Evolutionary conservation across 2,113 vertebrate species (phyloP), one percentile per base, ranked within the genome.

Genomic region (Tetrao urogallus): DNA sequence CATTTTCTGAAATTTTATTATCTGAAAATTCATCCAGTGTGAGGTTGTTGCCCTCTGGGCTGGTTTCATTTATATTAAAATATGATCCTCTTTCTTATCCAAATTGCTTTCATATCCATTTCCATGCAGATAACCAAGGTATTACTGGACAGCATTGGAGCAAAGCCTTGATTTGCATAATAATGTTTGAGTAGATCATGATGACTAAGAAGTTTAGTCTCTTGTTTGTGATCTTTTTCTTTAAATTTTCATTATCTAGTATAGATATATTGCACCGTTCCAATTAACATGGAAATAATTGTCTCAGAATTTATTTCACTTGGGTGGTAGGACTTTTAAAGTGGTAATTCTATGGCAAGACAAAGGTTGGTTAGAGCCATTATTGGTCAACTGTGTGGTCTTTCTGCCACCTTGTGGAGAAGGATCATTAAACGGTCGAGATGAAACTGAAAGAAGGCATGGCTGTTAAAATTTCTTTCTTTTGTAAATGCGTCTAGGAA

Each of bases 391-490:
- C 27, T 54, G 80, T 92, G 96, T 94, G 96, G 82, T 96, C 95
- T 95, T 97, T 97, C 97, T 97, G 96, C 97, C 97, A 96, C 96
- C 97, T 97, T 96, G 97, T 97, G 97, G 97, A 95, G 90, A 97
- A 92, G 77, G 80, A 72, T 95, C 75, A 89, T 75, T 91, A 96
- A 89, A 93, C 88, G 88, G 40, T 56, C 84, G 50, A 79, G 78
- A 83, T 32, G 66, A 89, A 86, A 87, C 36, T 0, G 21, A 72
- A 88, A 79, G 38, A 76, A 14, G 38, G 34, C 13, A 27, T 25
- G 6, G 25, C 60, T 91, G 73, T 86, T 86, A 50, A 80, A 90
- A 84, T 61, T 24, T 18, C 8, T 47, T 16, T n/a, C 88, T 88
- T 82, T 75, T 32, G 43, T 61, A 80, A 77, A 57, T 19, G 8